Base-by-base conservation (phyloP, 2,797 vertebrate genomes). In the Stomatorhinus walkeri region DNA sequence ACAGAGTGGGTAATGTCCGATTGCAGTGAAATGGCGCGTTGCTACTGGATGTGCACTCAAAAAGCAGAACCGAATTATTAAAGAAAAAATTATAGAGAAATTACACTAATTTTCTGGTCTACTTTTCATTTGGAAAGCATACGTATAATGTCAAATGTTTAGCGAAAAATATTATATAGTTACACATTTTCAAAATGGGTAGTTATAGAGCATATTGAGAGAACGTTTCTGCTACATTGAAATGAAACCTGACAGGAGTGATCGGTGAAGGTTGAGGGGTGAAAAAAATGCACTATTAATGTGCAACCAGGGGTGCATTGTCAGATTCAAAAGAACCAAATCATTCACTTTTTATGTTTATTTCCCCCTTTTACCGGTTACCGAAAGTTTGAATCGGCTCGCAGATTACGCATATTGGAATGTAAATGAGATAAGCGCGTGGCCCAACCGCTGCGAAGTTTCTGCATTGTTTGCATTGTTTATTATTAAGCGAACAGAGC, bases 401-500 rank as follows among this genome's bases (percentile, higher is more conserved):
- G 48, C 85, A 64, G 28, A 64, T 3, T 64, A 43, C 32, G 19
- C 46, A 87, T 61, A 43, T 54, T 85, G 14, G 54, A 87, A 90
- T 85, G 88, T 88, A 76, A 88, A 89, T 88, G 5, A 90, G 90
- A 86, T 49, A 48, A 56, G 89, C 90, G 90, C 89, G 56, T 88
- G 90, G 88, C 89, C 87, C 90, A 64, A 90, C 87, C 88, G 88
- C 89, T 87, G 79, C 64, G 89, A 88, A 90, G 85, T 87, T 87
- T 84, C 90, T 81, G 83, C 89, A 89, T 90, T 89, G 88, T 87
- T 90, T 81, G 83, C 89, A 90, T 90, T 89, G 87, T 87, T 90
- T 87, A 88, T 91, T 91, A 87, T 91, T 90, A 88, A 91, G 89
- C 84, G 89, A 49, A 88, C 89, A 87, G 88, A 64, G 94, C 94